Base-by-base conservation (phyloP, 2,797 vertebrate species). In the Sparus aurata region DNA sequence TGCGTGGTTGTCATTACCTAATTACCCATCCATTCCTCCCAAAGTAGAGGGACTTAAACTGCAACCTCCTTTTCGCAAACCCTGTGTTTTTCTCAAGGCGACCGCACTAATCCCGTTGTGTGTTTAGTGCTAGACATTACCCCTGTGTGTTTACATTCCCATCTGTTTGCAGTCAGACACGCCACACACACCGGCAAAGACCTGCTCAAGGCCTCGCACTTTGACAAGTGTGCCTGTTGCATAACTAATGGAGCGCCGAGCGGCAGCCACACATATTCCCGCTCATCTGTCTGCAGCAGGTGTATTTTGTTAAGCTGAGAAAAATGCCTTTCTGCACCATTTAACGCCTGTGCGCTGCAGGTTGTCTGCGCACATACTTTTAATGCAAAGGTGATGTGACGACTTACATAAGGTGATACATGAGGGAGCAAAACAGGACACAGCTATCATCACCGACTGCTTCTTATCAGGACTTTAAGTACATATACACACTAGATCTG, bases 91-190 rank as follows among this genome's bases (percentile, higher is more conserved):
- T 62, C 81, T 85, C 70, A 55, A 55, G 43, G 49, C 47, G n/a
- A 47, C 69, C 66, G 64, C 80, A 77, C 54, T 85, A 67, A 87
- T 81, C 75, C 66, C 47, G 54, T 75, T 85, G 84, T 87, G 86
- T 84, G 79, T 86, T 85, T 72, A 85, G 80, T 18, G 53, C 75
- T 45, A 83, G 75, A 81, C 73, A 64, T 87, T 72, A 79, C 52
- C 58, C 64, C 5, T 15, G 60, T 76, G 59, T 93, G 87, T 92
- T 92, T 92, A 86, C 90, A 90, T 92, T 88, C 85, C 84, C 87
- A 79, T 91, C 82, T 83, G 89, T 87, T 88, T 90, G 83, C 86
- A 87, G 80, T 81, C 82, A 89, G 87, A 87, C 85, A 64, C 41
- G 23, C 79, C 87, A 82, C 86, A 92, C 27, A 30, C 27, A 30